phyloP scores from a whole-genome alignment of 2,113 vertebrate genomes.

The Zosterops hypoxanthus region DNA sequence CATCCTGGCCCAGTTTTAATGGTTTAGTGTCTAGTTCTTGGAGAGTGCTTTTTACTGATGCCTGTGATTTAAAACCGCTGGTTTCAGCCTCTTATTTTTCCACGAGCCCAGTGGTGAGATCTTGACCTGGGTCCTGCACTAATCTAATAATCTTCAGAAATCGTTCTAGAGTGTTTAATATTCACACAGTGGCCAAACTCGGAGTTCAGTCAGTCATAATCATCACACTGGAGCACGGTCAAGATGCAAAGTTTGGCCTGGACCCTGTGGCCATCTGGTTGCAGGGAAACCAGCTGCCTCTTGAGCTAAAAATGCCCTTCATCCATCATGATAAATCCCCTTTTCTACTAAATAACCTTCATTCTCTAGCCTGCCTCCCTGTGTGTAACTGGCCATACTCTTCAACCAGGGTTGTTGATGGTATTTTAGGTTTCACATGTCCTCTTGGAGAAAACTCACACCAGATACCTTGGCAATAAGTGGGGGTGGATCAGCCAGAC shows the following conservation, averaged over 20 bases:
- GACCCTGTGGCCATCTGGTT: slow-evolving; percentile 62
- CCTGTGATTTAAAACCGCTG: neutral
- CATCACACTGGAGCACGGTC: slow-evolving; percentile 37
- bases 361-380: neutral
- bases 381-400: neutral
- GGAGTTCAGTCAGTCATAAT: slow-evolving; percentile 2
- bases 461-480: neutral
- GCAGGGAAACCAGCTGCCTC: slow-evolving; percentile 60
- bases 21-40: neutral
- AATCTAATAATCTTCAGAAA: slow-evolving; percentile 34
- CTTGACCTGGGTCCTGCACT: neutral
- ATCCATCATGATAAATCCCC: slow-evolving; percentile 41
- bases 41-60: fast-evolving
- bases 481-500: neutral
- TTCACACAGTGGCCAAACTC: neutral
- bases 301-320: slow-evolving; percentile 39
- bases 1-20: neutral
- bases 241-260: slow-evolving; percentile 52
- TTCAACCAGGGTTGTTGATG: neutral
- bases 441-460: neutral
- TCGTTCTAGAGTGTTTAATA: neutral
- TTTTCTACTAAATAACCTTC: slow-evolving; percentile 32
- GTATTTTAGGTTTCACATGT: neutral
- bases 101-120: neutral
- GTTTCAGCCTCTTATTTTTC: neutral